Conservation (phyloP, 2,797 vertebrate species). For the Furcifer pardalis region DNA sequence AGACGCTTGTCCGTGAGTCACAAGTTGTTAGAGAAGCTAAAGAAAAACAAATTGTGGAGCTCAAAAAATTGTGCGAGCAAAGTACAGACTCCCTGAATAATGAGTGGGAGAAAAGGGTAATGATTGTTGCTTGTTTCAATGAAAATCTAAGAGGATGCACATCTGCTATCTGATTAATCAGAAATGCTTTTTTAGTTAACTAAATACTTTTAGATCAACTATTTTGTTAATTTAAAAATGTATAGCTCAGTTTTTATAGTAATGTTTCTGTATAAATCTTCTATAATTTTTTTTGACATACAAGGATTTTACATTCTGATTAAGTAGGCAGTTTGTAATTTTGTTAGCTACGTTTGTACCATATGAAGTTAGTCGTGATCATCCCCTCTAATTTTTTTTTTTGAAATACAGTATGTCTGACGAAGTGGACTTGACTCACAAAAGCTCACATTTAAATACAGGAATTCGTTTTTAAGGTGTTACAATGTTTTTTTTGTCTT, state of each 20-base stretch:
- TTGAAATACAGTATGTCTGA: background rate
- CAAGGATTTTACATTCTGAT: background rate
- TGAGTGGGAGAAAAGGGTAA: constrained; percentile 96
- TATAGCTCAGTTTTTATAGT: background rate
- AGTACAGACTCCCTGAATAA: constrained; percentile 88
- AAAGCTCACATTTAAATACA: too few species aligned
- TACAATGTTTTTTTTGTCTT: background rate
- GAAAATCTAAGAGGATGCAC: background rate
- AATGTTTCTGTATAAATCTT: background rate
- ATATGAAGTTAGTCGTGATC: background rate
- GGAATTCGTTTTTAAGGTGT: too few species aligned
- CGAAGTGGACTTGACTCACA: too few species aligned
- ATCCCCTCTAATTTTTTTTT: too few species aligned
- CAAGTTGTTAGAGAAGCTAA: constrained; percentile 90
- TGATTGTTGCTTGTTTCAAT: constrained; percentile 9
- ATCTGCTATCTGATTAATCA: background rate
- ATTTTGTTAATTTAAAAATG: background rate
- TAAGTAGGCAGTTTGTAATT: background rate
- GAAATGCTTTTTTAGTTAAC: background rate
- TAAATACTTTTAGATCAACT: background rate
- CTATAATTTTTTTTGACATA: background rate
- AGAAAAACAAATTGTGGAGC: constrained; percentile 91
- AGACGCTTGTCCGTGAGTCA: constrained; percentile 90
- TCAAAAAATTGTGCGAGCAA: constrained; percentile 92
- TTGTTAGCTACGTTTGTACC: background rate